Evolutionary conservation across 2,888 invertebrate species (phyloP), one percentile per base, ranked within the genome.

Genomic region (Leptinotarsa tumamoca): DNA sequence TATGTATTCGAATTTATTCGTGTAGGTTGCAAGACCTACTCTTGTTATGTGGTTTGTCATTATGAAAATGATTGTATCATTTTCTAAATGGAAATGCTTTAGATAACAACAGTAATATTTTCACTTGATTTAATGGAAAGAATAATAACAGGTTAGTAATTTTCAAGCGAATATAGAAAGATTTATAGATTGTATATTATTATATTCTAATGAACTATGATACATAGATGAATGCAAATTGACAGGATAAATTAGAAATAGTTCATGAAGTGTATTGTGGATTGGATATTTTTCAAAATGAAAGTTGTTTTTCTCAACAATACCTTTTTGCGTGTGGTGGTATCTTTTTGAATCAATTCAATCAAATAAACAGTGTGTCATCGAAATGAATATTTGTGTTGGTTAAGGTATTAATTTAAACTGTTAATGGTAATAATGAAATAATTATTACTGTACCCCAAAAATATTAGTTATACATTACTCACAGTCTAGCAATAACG

Each of bases 41-140:
- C 33, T n/a, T 63, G 63, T 43, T 63, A 43, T 63, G 63, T 63
- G 5, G 63, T 63, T 63, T 63, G 63, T 63, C n/a, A 63, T 63
- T 63, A 63, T 43, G 63, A 63, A 63, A 63, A 63, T 43, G 63
- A 63, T 63, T 43, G 33, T 63, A 33, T 43, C 27, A n/a, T 63
- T 43, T 63, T 43, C 33, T 15, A 13, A 63, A 33, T 63, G 63
- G 43, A 43, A 33, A 33, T 21, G n/a, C 15, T 63, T 63, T 17
- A 63, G 63, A 63, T 63, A 63, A 43, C 27, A n/a, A 27, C 4
- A n/a, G 5, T 43, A 43, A 43, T 33, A 43, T 33, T 33, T n/a
- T 13, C 63, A 63, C 15, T 17, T 18, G 43, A 15, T n/a, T 52
- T 52, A n/a, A 52, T 17, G 52, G 52, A 52, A 52, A 52, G n/a